Conservation (phyloP, 2,113 vertebrate genomes). For the Corythornis cristatus region DNA sequence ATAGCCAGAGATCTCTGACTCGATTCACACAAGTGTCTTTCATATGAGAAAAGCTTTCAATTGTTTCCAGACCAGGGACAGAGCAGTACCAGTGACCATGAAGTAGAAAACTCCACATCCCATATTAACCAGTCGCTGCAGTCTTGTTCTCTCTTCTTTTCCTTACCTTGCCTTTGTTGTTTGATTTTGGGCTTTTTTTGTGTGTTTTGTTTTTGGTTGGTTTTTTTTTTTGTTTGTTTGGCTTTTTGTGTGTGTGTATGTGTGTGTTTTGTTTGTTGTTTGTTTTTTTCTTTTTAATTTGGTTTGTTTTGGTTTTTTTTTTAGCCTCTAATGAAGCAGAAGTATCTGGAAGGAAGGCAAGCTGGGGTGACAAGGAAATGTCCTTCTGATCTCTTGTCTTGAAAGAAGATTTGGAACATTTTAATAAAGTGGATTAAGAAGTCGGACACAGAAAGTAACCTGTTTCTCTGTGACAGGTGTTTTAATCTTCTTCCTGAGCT, state of each 20-base stretch:
- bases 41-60: constrained; percentile 33
- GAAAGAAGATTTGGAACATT: constrained; percentile 73
- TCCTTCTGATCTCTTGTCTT: constrained; percentile 70
- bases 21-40: neutral
- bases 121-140: neutral
- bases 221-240: too few relatives aligned
- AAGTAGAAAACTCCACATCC: constrained; percentile 13
- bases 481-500: constrained; percentile 73
- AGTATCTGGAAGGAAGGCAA: constrained; percentile 58
- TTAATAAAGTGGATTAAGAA: constrained; percentile 77
- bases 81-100: constrained; percentile 11
- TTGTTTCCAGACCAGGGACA: constrained; percentile 17
- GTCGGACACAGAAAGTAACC: constrained; percentile 72
- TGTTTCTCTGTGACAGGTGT: constrained; percentile 57
- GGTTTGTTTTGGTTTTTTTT: neutral
- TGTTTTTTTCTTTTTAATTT: too few relatives aligned
- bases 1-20: constrained; percentile 3
- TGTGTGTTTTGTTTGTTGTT: too few relatives aligned
- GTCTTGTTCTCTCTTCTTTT: constrained; percentile 31
- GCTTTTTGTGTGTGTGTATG: too few relatives aligned
- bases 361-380: constrained; percentile 56
- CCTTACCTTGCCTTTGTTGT: neutral
- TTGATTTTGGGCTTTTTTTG: neutral
- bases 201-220: too few relatives aligned
- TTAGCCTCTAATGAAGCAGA: constrained; percentile 52